Evolutionary conservation across 2,888 invertebrate species (phyloP), one percentile per base, ranked within the genome.

Genomic region (Pterostichus niger): DNA sequence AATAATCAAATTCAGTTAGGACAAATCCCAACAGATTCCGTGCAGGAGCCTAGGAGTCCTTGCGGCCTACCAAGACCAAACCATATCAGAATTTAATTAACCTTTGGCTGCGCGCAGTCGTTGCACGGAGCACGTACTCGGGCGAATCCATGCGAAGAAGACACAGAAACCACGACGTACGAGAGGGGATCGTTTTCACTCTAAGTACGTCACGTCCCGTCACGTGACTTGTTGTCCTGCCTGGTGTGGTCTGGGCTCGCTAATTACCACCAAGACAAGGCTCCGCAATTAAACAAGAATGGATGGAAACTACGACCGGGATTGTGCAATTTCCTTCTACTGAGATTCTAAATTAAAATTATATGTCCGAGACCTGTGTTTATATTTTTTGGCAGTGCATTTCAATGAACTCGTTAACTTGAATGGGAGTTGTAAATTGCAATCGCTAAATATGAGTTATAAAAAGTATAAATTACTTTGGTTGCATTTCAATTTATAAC

Each of bases 81-180:
- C 54, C 77, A 56, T 40, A 78, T 78, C 61, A 78, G 78, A 78
- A 78, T 59, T 78, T 78, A 78, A 78, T 78, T 78, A 78, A 61
- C 78, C 78, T 78, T 59, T 59, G 59, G 78, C 40, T 61, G n/a
- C n/a, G 44, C 33, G 77, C 56, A 17, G 49, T 40, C 31, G 52
- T 31, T 35, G 68, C 44, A n/a, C 44, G 17, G 64, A 33, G 40
- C 35, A 44, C 35, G 68, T 44, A 15, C 35, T 35, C 40, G 44
- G 33, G 9, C 31, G 49, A 46, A 73, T 59, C 17, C 59, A 59
- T 13, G 73, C 17, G 46, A 73, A 40, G 56, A 56, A 56, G 56
- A 56, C 56, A 56, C 33, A 40, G 71, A 40, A n/a, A 44, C 13
- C 10, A 11, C 46, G 54, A 33, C 10, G 33, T 17, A 31, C 11